phyloP scores from a whole-genome alignment of 2,888 invertebrate species.

The Drosophila emarginata region DNA sequence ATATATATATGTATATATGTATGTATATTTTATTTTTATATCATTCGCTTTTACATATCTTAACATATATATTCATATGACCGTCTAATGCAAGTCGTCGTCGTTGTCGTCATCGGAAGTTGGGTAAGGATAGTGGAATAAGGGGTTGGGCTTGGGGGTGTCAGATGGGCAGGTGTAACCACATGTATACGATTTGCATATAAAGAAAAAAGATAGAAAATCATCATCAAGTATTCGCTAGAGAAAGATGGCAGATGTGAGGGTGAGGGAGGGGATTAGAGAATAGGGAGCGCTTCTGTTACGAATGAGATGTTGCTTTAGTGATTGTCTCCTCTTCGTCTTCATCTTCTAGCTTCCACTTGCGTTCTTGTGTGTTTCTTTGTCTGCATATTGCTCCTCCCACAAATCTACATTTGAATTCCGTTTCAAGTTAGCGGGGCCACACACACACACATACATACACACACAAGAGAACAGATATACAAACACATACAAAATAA shows the following conservation, averaged over 20 bases:
- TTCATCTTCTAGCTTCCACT: slow-evolving; percentile 38
- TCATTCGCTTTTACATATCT: slow-evolving; percentile 42
- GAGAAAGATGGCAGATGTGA: slow-evolving; percentile 21
- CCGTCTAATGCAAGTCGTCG: slow-evolving; percentile 51
- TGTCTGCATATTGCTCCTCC: slow-evolving; percentile 44
- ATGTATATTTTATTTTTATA: slow-evolving; percentile 46
- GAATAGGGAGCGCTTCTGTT: slow-evolving; percentile 13
- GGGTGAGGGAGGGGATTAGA: slow-evolving; percentile 25
- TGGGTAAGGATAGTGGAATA: too few species aligned
- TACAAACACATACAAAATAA: slow-evolving; percentile 8
- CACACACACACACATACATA: slow-evolving; percentile 24
- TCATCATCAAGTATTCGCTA: slow-evolving; percentile 53
- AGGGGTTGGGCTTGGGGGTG: slow-evolving; percentile 18
- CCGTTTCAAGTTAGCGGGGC: slow-evolving; percentile 28
- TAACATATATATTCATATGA: slow-evolving; percentile 66
- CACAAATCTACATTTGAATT: slow-evolving; percentile 23
- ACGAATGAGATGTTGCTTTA: slow-evolving; percentile 69
- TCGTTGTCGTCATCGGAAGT: neutral
- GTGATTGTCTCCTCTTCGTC: slow-evolving; percentile 67
- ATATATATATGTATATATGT: neutral
- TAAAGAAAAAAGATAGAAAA: slow-evolving; percentile 35
- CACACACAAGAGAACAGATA: slow-evolving; percentile 5
- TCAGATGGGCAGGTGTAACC: slow-evolving; percentile 32
- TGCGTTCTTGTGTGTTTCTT: slow-evolving; percentile 21
- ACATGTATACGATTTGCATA: slow-evolving; percentile 73